phyloP scores from a whole-genome alignment of 2,113 vertebrate species.

The Polypterus bichir region DNA sequence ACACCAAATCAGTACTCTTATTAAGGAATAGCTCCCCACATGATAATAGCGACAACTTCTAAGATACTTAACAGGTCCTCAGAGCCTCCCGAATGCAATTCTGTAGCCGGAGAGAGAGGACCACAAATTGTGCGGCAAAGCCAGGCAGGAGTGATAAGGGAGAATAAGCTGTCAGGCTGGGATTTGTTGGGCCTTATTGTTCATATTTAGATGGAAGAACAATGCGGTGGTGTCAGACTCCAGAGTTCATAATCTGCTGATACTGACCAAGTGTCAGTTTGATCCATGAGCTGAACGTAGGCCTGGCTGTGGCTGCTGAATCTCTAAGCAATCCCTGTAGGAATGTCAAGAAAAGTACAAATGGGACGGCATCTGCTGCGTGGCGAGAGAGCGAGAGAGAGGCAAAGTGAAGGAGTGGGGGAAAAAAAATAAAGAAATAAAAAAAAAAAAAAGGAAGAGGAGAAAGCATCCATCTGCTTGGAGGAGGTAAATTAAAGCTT shows the following conservation, averaged over 20 bases:
- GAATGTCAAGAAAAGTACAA: slow-evolving; percentile 52
- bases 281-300: slow-evolving; percentile 40
- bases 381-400: slow-evolving; percentile 38
- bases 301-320: slow-evolving; percentile 36
- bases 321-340: slow-evolving; percentile 44
- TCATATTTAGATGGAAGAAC: slow-evolving; percentile 62
- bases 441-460: neutral
- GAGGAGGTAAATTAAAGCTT: neutral
- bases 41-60: slow-evolving; percentile 19
- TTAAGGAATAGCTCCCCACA: slow-evolving; percentile 23
- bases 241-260: slow-evolving; percentile 62
- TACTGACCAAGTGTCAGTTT: slow-evolving; percentile 56
- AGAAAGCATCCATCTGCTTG: neutral
- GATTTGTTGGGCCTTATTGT: slow-evolving; percentile 36
- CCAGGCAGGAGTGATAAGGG: slow-evolving; percentile 35
- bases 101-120: slow-evolving; percentile 12
- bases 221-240: slow-evolving; percentile 50
- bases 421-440: slow-evolving; percentile 1
- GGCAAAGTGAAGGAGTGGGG: slow-evolving; percentile 31
- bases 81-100: slow-evolving; percentile 10
- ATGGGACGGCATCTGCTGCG: slow-evolving; percentile 52
- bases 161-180: slow-evolving; percentile 38
- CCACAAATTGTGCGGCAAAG: slow-evolving; percentile 35
- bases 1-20: slow-evolving; percentile 30
- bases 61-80: slow-evolving; percentile 5